phyloP scores from a whole-genome alignment of 2,888 invertebrate species.

The Adineta ricciae region DNA sequence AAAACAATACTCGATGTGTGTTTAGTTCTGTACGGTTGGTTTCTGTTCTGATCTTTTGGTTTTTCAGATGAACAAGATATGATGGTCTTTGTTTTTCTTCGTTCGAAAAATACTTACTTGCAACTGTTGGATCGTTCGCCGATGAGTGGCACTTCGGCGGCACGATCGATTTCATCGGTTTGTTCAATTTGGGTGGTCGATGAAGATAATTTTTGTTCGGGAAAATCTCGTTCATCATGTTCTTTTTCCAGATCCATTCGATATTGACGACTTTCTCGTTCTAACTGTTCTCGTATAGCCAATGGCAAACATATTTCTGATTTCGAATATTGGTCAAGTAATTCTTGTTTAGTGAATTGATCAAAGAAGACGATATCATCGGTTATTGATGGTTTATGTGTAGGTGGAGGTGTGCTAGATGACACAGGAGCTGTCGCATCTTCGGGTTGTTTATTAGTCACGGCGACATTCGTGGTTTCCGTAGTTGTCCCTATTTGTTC shows the following conservation, averaged over 20 bases:
- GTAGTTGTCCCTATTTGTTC: not conserved
- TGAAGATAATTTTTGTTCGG: conserved; percentile 12
- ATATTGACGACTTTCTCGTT: conserved; percentile 14
- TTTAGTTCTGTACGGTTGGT: not conserved
- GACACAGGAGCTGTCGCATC: not conserved
- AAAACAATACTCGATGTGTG: not conserved
- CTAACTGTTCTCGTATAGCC: conserved; percentile 17
- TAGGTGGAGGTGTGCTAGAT: not conserved
- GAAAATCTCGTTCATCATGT: not conserved
- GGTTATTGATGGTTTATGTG: not conserved
- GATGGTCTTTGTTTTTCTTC: not conserved
- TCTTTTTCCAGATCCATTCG: not conserved
- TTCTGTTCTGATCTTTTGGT: not conserved
- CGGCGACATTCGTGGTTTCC: not conserved
- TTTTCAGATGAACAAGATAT: not conserved
- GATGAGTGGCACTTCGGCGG: not conserved
- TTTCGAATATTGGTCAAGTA: conserved; percentile 18
- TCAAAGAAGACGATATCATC: conserved; percentile 2
- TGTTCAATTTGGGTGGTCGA: conserved; percentile 13
- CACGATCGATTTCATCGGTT: not conserved
- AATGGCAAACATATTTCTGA: conserved; percentile 18
- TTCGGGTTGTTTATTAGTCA: not conserved
- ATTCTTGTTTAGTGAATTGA: conserved; percentile 17
- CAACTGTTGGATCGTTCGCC: not conserved
- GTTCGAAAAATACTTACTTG: not conserved